Evolutionary conservation across 92 coral and sea anemone species (phyloP), one percentile per base, ranked within the genome.

Genomic region (Epizoanthus rinbou): DNA sequence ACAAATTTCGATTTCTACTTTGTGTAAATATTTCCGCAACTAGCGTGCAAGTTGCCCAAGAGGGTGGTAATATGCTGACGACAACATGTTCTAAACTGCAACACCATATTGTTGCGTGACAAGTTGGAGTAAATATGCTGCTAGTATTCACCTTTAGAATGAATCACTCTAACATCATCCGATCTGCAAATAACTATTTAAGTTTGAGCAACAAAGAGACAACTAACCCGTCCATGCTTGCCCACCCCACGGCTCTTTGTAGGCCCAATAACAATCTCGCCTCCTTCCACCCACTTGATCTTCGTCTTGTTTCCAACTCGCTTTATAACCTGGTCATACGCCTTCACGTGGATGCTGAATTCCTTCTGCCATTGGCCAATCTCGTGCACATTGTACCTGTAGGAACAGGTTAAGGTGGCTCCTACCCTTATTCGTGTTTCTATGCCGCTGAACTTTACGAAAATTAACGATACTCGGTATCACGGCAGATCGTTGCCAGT

Each of bases 281-380:
- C 99, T 16, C 99, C 99, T 43, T 93, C 97, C 16, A 96, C 93
- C 99, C 97, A 94, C 71, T 94, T 80, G 45, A 94, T 86, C 15
- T 47, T 68, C 8, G 98, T 94, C 43, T 94, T 85, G 80, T 96
- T 94, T 6, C 90, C 91, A 11, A 79, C 84, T 74, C 85, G 90
- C 33, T 70, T 81, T 6, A 80, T 81, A 41, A 91, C 94, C 78
- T 88, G 96, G 83, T 96, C 99, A 72, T 83, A 94, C 13, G 98
- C 96, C 54, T 94, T 89, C 28, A 96, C 95, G 70, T 94, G 91
- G 70, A 96, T 94, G 24, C 91, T 93, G 70, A 96, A 96, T 13
- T 94, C 95, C 87, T 94, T 88, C 85, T 95, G 89, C 91, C 94
- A 87, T 70, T 87, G 75, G 11, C 98, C 96, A 5, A 96, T 87